Base-by-base conservation (phyloP, 2,113 vertebrate genomes). In the Heptranchias perlo region DNA sequence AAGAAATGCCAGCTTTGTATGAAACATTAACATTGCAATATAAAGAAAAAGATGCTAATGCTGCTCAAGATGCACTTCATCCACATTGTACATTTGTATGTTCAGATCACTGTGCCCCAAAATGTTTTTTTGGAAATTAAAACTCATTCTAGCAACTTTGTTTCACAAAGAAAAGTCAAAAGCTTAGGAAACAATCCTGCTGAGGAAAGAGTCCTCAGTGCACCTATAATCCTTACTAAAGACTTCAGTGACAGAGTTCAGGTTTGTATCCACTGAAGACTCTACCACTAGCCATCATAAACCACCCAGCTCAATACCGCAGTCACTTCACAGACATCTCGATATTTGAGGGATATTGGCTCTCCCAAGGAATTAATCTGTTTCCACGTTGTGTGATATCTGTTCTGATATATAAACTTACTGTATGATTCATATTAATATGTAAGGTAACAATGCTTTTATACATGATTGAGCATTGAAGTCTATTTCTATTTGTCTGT, bases 331-430 rank as follows among this genome's bases (percentile, higher is more conserved):
- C 47, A 69, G 35, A 28, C 64, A 95, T 44, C 23, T 73, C 35
- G 14, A 47, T 69, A 69, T 52, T 95, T 69, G 39, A 18, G 23
- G 87, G 25, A 69, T 44, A 69, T 4, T 44, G 23, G 44, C 44
- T 7, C 94, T 95, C 35, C 58, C 58, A 93, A 23, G 35, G 94
- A 58, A 95, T 91, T 91, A 52, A n/a, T 91, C 31, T 2, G 31
- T 69, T 95, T 69, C 64, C 52, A 49, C 94, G 52, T 25, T 95
- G 94, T 52, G 47, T 73, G 65, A 73, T 47, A 95, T 69, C 25
- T 69, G 65, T 49, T 65, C 25, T 95, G 28, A 94, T 73, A 52
- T 73, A 95, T 69, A 95, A 95, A 95, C 62, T 31, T 92, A 31
- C 52, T 89, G 58, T 93, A 64, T 64, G 5, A 93, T 62, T 93